Percentiles rank a stretch among this genome's conserved stretches.
These are phyloP conservation scores for Tympanoctomys barrerae DNA, from an alignment of 2,797 vertebrate genomes.

Conservation along the genomic window DNA sequence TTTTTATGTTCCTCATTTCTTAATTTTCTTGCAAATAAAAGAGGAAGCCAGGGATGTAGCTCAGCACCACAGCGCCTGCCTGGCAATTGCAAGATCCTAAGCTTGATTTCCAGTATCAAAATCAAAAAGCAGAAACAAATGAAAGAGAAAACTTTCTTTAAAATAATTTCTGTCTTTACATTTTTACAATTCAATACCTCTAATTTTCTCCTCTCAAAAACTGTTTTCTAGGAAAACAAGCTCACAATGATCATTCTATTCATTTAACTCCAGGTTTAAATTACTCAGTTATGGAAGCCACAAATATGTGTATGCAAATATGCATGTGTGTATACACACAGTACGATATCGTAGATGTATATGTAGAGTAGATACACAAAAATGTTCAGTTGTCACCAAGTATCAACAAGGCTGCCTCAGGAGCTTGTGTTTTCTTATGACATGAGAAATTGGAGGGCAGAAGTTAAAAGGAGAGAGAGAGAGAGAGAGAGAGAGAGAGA, in stretches of 20 bases:
- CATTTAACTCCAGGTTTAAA: not conserved
- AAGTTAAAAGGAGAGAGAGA: too few relatives aligned
- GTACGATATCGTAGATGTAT: not conserved
- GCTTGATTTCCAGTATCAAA: too few relatives aligned
- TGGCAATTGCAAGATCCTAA: too few relatives aligned
- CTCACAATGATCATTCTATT: not conserved
- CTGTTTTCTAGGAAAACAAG: not conserved
- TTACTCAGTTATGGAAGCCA: not conserved
- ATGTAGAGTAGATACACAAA: not conserved
- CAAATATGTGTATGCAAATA: not conserved
- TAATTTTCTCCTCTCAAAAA: not conserved
- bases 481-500: too few relatives aligned
- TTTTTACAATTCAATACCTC: not conserved
- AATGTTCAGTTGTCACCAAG: not conserved
- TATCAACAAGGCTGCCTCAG: not conserved
- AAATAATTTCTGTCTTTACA: slow-evolving; percentile 16
- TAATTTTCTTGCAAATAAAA: not conserved
- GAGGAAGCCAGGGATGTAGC: too few relatives aligned
- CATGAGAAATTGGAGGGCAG: not conserved
- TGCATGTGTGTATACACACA: not conserved
- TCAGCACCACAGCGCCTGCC: too few relatives aligned
- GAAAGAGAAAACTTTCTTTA: not conserved
- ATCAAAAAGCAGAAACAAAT: not conserved
- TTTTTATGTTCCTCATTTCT: not conserved
- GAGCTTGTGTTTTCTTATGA: not conserved